These are phyloP conservation scores for Opisthograptis luteolata DNA, from an alignment of 2,888 invertebrate species.

Conservation along the genomic window DNA sequence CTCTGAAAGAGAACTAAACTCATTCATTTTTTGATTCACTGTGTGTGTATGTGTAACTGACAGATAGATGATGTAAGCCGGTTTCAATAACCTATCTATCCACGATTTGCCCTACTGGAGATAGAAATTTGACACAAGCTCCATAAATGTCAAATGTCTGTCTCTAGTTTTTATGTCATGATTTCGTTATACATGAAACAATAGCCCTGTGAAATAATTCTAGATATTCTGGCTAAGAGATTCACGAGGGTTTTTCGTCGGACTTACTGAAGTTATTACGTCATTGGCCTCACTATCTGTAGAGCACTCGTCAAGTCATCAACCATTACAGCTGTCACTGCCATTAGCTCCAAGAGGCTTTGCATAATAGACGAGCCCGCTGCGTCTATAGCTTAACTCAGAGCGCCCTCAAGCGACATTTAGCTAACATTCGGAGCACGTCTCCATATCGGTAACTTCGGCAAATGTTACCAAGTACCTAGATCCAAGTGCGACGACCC, in stretches of 20 bases:
- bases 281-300: neutral
- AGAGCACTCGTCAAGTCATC: constrained; percentile 1
- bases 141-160: no score
- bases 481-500: constrained; percentile 27
- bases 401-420: constrained; percentile 36
- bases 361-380: constrained; percentile 28
- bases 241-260: no score
- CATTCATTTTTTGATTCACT: no score
- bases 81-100: no score
- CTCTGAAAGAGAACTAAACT: no score
- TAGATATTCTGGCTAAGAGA: neutral
- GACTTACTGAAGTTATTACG: neutral
- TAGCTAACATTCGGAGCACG: constrained; percentile 46
- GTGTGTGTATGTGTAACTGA: no score
- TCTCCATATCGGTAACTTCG: constrained; percentile 43
- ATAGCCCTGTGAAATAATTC: neutral
- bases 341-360: constrained; percentile 22
- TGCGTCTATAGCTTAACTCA: constrained; percentile 43
- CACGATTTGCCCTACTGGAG: no score
- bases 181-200: no score
- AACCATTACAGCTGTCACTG: constrained; percentile 20
- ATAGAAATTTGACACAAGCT: no score
- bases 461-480: constrained; percentile 44
- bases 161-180: no score
- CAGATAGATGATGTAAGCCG: no score